Evolutionary conservation across 2,113 vertebrate genomes (phyloP).

Genomic region (Ahaetulla prasina): DNA sequence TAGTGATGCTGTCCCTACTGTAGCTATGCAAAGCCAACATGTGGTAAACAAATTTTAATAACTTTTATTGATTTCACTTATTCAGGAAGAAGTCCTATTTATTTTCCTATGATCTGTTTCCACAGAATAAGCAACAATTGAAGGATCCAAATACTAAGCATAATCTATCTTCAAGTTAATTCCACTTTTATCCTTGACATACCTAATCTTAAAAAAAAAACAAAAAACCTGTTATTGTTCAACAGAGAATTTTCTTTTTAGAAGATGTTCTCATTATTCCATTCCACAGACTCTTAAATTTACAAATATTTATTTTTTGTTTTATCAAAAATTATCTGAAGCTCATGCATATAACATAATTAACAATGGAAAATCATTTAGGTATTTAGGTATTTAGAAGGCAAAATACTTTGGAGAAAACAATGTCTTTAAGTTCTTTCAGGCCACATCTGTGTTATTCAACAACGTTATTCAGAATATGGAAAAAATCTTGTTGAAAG

Average conservation of each 20-base stretch:
- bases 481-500: not conserved
- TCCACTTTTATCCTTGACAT: not conserved
- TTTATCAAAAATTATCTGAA: not conserved
- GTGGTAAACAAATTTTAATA: not conserved
- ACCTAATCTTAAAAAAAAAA: not conserved
- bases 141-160: not conserved
- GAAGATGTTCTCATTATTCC: not conserved
- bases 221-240: not conserved
- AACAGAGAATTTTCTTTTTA: not conserved
- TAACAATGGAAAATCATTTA: not conserved
- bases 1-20: not conserved
- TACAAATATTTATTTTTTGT: not conserved
- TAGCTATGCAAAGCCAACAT: not conserved
- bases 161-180: not conserved
- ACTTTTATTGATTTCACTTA: not conserved
- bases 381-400: not conserved
- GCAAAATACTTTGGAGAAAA: not conserved
- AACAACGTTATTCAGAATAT: not conserved
- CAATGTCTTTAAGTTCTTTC: not conserved
- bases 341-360: not conserved
- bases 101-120: not conserved
- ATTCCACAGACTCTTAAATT: not conserved
- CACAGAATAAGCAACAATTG: not conserved
- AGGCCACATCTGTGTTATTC: not conserved
- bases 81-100: not conserved